Evolutionary conservation across 2,888 invertebrate species (phyloP).

Genomic region (Rotaria sp.): DNA sequence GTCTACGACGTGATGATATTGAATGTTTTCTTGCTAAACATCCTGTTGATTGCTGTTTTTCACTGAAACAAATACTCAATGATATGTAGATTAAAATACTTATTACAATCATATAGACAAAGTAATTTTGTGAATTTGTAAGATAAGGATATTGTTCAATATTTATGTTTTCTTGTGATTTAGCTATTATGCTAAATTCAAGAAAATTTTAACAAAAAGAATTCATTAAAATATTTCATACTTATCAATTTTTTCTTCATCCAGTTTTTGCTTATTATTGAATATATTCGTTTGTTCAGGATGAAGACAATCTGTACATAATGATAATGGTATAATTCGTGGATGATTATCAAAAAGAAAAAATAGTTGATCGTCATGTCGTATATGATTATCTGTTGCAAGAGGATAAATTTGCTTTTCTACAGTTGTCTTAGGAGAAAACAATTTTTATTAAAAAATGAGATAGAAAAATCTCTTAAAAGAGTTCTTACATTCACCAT

Average conservation of each 20-base stretch:
- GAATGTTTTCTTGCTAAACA: background rate
- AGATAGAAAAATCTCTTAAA: no score
- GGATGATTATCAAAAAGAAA: background rate
- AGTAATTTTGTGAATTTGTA: background rate
- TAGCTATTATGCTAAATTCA: background rate
- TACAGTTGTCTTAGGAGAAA: background rate
- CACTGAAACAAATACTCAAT: background rate
- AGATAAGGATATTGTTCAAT: background rate
- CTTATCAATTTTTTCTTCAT: background rate
- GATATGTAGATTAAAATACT: background rate
- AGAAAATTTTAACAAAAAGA: background rate
- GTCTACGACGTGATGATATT: background rate
- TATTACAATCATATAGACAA: background rate
- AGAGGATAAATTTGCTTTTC: background rate
- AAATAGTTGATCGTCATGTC: background rate
- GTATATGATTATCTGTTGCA: background rate
- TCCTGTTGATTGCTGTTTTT: background rate
- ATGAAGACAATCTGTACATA: background rate
- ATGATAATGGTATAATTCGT: background rate
- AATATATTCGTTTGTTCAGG: background rate
- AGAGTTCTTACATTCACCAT: background rate
- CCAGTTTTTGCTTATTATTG: background rate
- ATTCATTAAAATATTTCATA: background rate
- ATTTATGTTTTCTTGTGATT: background rate
- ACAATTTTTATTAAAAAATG: background rate